Base-by-base conservation (phyloP, 53 echinoderm and acorn worm genomes). In the Antedon mediterranea region DNA sequence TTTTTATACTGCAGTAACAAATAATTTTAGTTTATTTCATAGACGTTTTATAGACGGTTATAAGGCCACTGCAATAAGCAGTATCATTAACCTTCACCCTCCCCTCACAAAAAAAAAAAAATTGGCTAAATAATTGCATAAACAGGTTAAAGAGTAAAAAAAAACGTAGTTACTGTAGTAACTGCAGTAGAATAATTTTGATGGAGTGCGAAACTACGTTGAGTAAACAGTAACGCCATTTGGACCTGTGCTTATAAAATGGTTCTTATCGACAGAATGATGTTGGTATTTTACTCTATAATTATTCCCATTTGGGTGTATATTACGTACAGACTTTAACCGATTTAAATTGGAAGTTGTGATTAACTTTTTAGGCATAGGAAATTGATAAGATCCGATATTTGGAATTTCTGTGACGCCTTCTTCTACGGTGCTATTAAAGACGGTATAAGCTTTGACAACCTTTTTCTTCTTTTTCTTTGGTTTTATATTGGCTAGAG, bases 221-320 rank as follows among this genome's bases (percentile, higher is more conserved):
- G 88, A 84, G 70, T 88, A 88, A 28, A 88, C 88, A 5, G 84
- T 80, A 13, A 88, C 84, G 20, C 88, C 88, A 34, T 81, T 84
- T 4, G 88, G 88, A 44, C 88, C 74, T 15, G 76, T 28, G 7
- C 33, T 26, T 1, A 88, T 80, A 84, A 81, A 83, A 30, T 74
- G 71, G 18, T 43, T 31, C 29, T 57, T 77, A n/a, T 72, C 76
- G 4, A 73, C 34, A 26, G 77, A 18, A 34, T 88, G 80, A 11
- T 88, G 88, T 29, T 87, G 87, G 30, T 84, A 73, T 28, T 80
- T 83, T 26, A 88, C 20, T 34, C 81, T 86, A 30, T 78, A 79
- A 75, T 82, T 82, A 31, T 44, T 77, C 0, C 2, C 2, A 31
- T 71, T 34, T 43, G 71, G 74, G 43, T 32, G 31, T 30, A 74